Percentiles rank a stretch among this genome's conserved stretches.
Evolutionary conservation across 2,888 invertebrate species (phyloP).

Genomic region (Cheilosia variabilis): DNA sequence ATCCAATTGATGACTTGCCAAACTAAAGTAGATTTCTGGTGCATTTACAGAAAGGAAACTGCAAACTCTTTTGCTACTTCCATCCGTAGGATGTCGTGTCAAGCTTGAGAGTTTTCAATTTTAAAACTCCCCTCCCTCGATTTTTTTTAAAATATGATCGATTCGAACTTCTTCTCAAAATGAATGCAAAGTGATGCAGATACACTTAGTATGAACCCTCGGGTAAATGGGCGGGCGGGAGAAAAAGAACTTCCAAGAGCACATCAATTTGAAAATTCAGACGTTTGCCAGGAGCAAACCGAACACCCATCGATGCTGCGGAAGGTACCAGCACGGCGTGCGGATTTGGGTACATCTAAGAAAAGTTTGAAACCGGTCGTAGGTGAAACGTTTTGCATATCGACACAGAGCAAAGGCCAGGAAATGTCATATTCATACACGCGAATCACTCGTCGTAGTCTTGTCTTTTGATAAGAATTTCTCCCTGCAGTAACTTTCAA

Average conservation of each 20-base stretch:
- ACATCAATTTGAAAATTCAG: slow-evolving; percentile 29
- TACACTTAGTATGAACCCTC: slow-evolving; percentile 3
- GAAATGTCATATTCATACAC: slow-evolving; percentile 30
- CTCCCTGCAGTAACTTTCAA: slow-evolving; percentile 10
- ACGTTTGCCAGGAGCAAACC: slow-evolving; percentile 5
- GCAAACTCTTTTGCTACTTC: background rate
- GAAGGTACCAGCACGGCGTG: background rate
- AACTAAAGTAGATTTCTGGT: slow-evolving; percentile 23
- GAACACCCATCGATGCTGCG: background rate
- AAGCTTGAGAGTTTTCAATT: slow-evolving; percentile 30
- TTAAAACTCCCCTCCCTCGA: background rate
- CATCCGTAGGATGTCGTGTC: no score
- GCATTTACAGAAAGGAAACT: slow-evolving; percentile 10
- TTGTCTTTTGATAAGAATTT: slow-evolving; percentile 10
- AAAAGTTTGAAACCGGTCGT: background rate
- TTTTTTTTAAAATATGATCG: slow-evolving; percentile 20
- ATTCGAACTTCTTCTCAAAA: slow-evolving; percentile 15
- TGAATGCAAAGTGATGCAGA: slow-evolving; percentile 43
- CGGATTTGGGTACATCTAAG: background rate
- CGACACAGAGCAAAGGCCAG: slow-evolving; percentile 15
- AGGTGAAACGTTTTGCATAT: slow-evolving; percentile 21
- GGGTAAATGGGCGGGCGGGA: background rate
- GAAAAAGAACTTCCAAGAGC: background rate
- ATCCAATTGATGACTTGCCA: slow-evolving; percentile 32
- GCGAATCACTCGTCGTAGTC: background rate